Evolutionary conservation across 2,888 invertebrate genomes (phyloP).

Genomic region (Eupithecia subumbrata): DNA sequence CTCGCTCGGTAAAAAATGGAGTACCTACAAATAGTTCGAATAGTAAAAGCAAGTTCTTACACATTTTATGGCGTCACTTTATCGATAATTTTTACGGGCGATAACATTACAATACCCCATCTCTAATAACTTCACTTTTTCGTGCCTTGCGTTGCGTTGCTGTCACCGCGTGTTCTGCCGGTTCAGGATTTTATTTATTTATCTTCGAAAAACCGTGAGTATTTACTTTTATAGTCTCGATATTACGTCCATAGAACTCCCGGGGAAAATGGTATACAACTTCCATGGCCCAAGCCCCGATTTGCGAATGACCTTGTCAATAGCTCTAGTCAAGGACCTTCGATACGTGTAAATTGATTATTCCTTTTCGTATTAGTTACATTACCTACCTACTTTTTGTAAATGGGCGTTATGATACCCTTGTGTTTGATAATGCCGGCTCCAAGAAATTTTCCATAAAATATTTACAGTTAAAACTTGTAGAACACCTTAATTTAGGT

Average conservation of each 20-base stretch:
- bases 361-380: neutral
- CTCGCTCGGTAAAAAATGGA: too few species aligned
- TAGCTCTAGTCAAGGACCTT: conserved; percentile 3
- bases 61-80: too few species aligned
- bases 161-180: conserved; percentile 68
- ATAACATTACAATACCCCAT: too few species aligned
- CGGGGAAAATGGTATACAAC: neutral
- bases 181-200: conserved; percentile 52
- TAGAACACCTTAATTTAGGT: neutral
- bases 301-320: neutral
- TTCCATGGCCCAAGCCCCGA: neutral
- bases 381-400: neutral
- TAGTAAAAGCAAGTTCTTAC: too few species aligned
- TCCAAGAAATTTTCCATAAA: neutral
- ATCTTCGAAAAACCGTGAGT: conserved; percentile 56
- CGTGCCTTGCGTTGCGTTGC: conserved; percentile 43
- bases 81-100: too few species aligned
- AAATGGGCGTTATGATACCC: neutral
- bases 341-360: neutral
- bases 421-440: neutral
- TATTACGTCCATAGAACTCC: neutral
- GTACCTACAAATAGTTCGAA: too few species aligned
- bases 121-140: conserved; percentile 17
- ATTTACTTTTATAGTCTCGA: conserved; percentile 24
- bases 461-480: neutral